A percentile compares a stretch with the other conserved stretches of the same genome.
phyloP scores from a whole-genome alignment of 2,113 vertebrate species.

The Rhynchopsitta pachyrhyncha region DNA sequence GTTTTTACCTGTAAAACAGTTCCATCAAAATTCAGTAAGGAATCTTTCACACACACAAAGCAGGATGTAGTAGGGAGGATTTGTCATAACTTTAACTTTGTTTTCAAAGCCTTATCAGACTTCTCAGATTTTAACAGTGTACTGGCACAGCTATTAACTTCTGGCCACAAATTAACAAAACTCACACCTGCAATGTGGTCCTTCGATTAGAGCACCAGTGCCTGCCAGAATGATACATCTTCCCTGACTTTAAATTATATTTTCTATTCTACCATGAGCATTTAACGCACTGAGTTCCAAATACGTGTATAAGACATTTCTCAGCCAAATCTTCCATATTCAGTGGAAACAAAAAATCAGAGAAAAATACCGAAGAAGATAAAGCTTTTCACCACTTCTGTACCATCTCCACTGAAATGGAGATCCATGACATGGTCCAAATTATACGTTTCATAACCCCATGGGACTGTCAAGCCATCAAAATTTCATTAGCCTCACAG shows the following conservation, averaged over 20 bases:
- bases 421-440: not conserved
- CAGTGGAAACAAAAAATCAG: slow-evolving; percentile 28
- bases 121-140: not conserved
- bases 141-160: not conserved
- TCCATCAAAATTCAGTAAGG: not conserved
- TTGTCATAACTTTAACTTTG: not conserved
- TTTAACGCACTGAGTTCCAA: not conserved
- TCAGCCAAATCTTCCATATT: not conserved
- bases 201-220: not conserved
- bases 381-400: slow-evolving; percentile 9
- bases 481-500: slow-evolving; percentile 72
- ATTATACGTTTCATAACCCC: not conserved
- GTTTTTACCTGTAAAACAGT: not conserved
- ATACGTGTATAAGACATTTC: not conserved
- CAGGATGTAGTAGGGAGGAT: not conserved
- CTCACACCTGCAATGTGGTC: not conserved
- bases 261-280: slow-evolving; percentile 21
- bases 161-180: not conserved
- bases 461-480: slow-evolving; percentile 42
- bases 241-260: not conserved
- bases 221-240: not conserved
- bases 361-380: slow-evolving; percentile 26
- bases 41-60: not conserved
- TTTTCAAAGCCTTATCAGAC: not conserved
- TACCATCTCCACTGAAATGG: not conserved